Evolutionary conservation across 2,888 invertebrate species (phyloP).

Genomic region (Oxyscelio sp.): DNA sequence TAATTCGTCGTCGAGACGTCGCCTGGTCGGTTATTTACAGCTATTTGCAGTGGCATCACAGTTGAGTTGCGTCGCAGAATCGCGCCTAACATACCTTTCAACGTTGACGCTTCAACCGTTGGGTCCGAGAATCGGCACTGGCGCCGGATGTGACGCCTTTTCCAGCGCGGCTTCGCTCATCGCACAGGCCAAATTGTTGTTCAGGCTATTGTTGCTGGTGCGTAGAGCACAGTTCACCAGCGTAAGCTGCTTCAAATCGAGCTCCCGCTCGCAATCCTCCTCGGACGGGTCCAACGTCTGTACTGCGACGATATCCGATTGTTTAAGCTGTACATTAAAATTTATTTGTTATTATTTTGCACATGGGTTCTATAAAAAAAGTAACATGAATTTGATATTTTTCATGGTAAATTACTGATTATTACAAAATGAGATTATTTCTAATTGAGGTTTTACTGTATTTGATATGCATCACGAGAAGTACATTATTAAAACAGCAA

Average conservation of each 20-base stretch:
- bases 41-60: conserved; percentile 54
- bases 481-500: no score
- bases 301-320: conserved; percentile 72
- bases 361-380: no score
- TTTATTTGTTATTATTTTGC: no score
- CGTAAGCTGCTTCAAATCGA: conserved; percentile 85
- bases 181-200: conserved; percentile 84
- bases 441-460: no score
- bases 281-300: conserved; percentile 56
- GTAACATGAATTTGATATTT: no score
- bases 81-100: conserved; percentile 46
- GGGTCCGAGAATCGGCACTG: conserved; percentile 84
- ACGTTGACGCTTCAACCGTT: conserved; percentile 83
- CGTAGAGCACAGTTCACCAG: conserved; percentile 84
- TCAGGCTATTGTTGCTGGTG: conserved; percentile 85
- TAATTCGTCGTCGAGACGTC: conserved; percentile 38
- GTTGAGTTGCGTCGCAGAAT: conserved; percentile 37
- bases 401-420: no score
- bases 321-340: conserved; percentile 79
- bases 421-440: no score
- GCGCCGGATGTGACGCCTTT: conserved; percentile 79
- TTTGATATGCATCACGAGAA: no score
- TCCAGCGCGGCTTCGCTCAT: conserved; percentile 78
- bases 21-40: conserved; percentile 32
- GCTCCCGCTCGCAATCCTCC: conserved; percentile 74